phyloP scores from a whole-genome alignment of 2,113 vertebrate species.

The Myanophis thanlyinensis region DNA sequence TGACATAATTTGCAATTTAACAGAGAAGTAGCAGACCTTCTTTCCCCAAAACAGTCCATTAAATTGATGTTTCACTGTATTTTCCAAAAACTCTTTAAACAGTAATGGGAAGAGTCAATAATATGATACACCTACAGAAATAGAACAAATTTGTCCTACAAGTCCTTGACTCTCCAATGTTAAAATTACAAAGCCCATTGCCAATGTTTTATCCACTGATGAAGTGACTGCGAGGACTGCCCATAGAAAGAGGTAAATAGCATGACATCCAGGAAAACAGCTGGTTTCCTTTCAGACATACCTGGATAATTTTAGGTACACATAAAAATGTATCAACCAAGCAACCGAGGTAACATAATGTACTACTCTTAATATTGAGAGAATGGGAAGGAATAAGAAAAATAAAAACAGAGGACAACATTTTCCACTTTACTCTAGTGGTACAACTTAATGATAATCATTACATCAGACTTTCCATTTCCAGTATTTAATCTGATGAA shows the following conservation, averaged over 20 bases:
- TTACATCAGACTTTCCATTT: constrained; percentile 38
- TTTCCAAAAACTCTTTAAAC: accelerated
- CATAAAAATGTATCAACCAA: neutral
- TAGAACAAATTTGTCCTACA: neutral
- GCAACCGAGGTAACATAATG: neutral
- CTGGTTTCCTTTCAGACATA: neutral
- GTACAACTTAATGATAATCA: constrained; percentile 13
- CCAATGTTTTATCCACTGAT: neutral
- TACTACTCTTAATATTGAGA: neutral
- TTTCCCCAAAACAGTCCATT: neutral
- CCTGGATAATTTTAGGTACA: neutral
- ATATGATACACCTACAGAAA: neutral
- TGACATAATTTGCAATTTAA: neutral
- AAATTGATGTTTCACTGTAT: neutral
- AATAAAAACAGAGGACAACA: neutral
- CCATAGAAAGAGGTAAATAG: neutral
- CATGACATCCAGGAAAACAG: neutral
- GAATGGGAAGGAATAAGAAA: constrained; percentile 5
- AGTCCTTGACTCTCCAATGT: neutral
- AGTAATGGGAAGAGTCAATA: accelerated
- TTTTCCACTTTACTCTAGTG: neutral
- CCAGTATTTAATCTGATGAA: constrained; percentile 14
- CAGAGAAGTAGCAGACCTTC: neutral
- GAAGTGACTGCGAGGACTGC: neutral
- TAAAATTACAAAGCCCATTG: neutral